Evolutionary conservation across 2,113 vertebrate species (phyloP).

Genomic region (Silurus asotus): DNA sequence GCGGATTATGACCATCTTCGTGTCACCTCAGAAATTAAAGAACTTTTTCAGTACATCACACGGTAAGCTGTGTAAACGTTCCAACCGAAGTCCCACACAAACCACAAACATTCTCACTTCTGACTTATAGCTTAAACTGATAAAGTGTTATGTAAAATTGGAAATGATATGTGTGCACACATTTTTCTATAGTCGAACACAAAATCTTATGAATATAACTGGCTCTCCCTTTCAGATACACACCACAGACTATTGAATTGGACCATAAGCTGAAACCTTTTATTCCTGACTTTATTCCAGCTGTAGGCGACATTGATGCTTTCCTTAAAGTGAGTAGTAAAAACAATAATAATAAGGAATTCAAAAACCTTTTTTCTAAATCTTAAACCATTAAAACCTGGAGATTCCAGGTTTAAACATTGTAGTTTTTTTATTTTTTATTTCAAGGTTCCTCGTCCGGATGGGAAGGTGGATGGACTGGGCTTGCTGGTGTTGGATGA

Average conservation of each 20-base stretch:
- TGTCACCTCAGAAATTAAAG: slow-evolving; percentile 85
- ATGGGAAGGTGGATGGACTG: slow-evolving; percentile 81
- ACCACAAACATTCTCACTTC: background rate
- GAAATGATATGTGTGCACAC: background rate
- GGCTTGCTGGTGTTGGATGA: slow-evolving; percentile 90
- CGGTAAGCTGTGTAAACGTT: slow-evolving; percentile 68
- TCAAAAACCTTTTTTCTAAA: background rate
- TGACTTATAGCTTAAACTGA: background rate
- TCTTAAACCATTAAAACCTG: background rate
- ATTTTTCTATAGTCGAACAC: background rate
- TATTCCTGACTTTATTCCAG: slow-evolving; percentile 96
- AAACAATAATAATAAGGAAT: background rate
- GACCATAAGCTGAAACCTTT: slow-evolving; percentile 93
- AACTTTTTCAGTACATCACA: slow-evolving; percentile 92
- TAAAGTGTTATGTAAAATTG: background rate
- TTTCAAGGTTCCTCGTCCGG: slow-evolving; percentile 84
- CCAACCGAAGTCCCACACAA: background rate
- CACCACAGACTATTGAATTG: slow-evolving; percentile 82
- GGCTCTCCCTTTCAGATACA: slow-evolving; percentile 74
- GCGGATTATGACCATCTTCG: slow-evolving; percentile 87
- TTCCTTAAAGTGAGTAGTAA: slow-evolving; percentile 85
- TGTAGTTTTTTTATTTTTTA: background rate
- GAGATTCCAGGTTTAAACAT: background rate
- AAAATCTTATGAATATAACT: background rate
- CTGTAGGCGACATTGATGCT: slow-evolving; percentile 95